Conservation (phyloP, 2,113 vertebrate genomes). For the Poeciliopsis retropinna region DNA sequence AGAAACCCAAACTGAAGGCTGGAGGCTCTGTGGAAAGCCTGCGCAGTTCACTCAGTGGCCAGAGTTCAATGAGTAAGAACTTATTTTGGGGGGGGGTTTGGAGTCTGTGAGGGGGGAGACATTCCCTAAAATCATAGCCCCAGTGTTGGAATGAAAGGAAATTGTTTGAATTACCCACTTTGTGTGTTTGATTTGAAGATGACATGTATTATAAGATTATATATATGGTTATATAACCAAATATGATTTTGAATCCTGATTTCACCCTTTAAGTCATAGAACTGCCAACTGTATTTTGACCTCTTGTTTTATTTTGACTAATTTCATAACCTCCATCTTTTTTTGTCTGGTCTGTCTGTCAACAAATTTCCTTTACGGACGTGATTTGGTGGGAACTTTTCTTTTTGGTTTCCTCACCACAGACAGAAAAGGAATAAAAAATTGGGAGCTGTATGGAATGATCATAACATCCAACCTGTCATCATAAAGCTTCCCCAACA, state of each 20-base stretch:
- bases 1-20: conserved; percentile 96
- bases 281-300: no score
- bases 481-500: neutral
- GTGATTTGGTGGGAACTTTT: conserved; percentile 44
- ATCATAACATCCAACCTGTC: neutral
- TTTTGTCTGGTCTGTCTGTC: neutral
- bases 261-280: neutral
- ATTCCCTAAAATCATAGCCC: neutral
- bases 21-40: conserved; percentile 97
- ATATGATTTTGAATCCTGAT: neutral
- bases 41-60: conserved; percentile 94
- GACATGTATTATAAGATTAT: neutral
- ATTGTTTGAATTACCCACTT: neutral
- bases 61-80: conserved; percentile 97
- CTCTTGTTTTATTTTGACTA: no score
- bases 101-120: neutral
- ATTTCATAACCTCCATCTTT: neutral
- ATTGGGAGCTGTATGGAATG: neutral
- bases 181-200: neutral
- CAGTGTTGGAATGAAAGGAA: neutral
- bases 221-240: neutral
- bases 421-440: neutral
- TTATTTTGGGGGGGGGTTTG: neutral
- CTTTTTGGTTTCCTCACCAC: neutral
- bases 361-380: neutral